phyloP scores from a whole-genome alignment of 2,797 vertebrate genomes.

The Sebastolobus alascanus region DNA sequence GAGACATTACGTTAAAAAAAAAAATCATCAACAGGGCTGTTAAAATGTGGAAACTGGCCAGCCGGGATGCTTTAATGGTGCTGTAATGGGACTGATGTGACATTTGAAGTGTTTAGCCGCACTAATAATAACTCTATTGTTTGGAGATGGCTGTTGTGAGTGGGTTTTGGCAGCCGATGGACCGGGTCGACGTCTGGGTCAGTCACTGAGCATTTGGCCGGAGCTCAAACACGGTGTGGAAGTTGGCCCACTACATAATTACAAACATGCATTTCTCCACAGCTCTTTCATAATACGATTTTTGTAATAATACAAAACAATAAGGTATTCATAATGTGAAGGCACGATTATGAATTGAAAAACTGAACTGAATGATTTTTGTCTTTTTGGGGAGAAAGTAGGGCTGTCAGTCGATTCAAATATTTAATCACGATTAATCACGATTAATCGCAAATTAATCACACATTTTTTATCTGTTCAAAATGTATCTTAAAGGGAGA shows the following conservation, averaged over 20 bases:
- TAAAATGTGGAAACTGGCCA: conserved; percentile 32
- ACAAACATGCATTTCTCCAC: conserved; percentile 27
- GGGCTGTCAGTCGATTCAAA: too few species aligned
- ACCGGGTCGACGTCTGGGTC: conserved; percentile 56
- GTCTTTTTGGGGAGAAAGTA: neutral
- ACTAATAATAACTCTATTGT: conserved; percentile 70
- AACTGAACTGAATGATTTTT: neutral
- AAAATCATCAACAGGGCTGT: neutral
- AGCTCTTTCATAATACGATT: conserved; percentile 1
- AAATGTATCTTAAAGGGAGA: too few species aligned
- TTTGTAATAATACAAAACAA: conserved; percentile 19
- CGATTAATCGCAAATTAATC: too few species aligned
- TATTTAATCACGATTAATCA: too few species aligned
- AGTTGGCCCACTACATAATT: conserved; percentile 44
- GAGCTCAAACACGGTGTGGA: conserved; percentile 37
- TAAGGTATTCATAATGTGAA: neutral
- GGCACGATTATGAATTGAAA: neutral
- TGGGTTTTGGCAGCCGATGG: conserved; percentile 49
- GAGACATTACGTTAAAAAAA: neutral
- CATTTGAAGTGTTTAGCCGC: conserved; percentile 40
- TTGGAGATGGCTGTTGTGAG: conserved; percentile 37
- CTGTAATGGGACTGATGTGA: conserved; percentile 50
- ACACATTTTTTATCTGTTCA: too few species aligned
- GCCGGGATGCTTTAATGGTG: conserved; percentile 20
- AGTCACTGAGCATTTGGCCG: conserved; percentile 41